Evolutionary conservation across 2,113 vertebrate genomes (phyloP), one percentile per base, ranked within the genome.

Genomic region (Corynorhinus townsendii): DNA sequence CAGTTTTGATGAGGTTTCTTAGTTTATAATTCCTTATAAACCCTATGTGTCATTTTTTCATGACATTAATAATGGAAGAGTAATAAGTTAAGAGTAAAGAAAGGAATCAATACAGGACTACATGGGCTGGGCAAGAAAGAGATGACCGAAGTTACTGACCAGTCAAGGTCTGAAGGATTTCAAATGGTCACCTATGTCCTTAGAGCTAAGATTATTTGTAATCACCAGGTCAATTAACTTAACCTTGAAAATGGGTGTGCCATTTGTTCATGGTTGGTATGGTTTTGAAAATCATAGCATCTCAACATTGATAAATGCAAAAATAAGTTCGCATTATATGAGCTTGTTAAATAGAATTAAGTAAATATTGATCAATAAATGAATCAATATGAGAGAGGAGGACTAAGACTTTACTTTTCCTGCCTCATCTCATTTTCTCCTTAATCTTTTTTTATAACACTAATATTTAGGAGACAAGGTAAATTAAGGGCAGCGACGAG

Each of bases 381-480:
- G 1, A 76, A 30, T 92, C 52, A 47, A 30, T 56, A 64, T 35
- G n/a, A 84, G 89, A 86, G 43, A 79, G 4, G 1, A 73, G 2
- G 3, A 54, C 47, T 49, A 52, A 72, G 56, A 4, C 14, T 94
- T 96, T 62, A 4, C 3, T 89, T 92, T 90, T 80, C 38, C 84
- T 90, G 26, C 5, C 7, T 86, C n/a, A 45, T 68, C n/a, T 80
- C 24, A 59, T 89, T 87, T 89, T 94, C 43, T 68, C 35, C 52
- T 64, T 87, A 22, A 54, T 52, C 49, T 77, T 68, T 76, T 86
- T 75, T 38, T 62, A 83, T 52, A 68, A 69, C 45, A 84, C 28
- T 79, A 88, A 88, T 91, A 96, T 71, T 95, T 95, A 82, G 64
- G 47, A 95, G 73, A 73, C n/a, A 92, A 95, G 88, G 77, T 97